Percentiles rank a stretch among this genome's conserved stretches.
Conservation (phyloP, 2,113 vertebrate genomes). For the Chionomys nivalis region DNA sequence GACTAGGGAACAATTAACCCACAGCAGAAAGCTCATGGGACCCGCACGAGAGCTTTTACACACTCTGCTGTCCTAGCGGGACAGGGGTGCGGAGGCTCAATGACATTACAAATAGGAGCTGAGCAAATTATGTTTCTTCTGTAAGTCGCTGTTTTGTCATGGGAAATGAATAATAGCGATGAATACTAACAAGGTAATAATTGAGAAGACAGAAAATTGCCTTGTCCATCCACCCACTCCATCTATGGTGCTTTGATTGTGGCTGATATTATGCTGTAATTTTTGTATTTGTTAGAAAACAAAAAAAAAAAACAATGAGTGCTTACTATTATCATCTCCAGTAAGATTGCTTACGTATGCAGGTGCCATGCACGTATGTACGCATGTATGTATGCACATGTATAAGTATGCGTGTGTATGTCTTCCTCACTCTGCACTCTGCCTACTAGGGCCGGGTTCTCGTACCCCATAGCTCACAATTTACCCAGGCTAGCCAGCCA, state of each 20-base stretch:
- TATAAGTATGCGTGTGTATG: not conserved
- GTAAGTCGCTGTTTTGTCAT: not conserved
- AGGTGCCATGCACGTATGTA: not conserved
- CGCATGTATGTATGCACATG: not conserved
- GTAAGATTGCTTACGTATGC: not conserved
- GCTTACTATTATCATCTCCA: not conserved
- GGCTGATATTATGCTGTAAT: not conserved
- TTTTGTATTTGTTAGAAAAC: not conserved
- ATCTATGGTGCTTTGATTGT: not conserved
- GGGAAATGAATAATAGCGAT: not conserved
- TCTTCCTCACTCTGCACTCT: not conserved
- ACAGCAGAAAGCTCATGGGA: not conserved
- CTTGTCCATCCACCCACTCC: not conserved
- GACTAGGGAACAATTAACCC: slow-evolving; percentile 36
- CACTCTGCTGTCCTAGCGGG: not conserved
- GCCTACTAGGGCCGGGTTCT: not conserved
- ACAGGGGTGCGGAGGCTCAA: not conserved
- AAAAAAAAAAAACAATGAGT: not conserved
- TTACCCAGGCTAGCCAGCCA: not conserved
- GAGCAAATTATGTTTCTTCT: slow-evolving; percentile 1
- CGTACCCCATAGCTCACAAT: not conserved
- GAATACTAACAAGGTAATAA: not conserved
- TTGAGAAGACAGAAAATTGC: not conserved
- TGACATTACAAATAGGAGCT: not conserved
- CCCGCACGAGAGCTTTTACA: not conserved